Base-by-base conservation (phyloP, 2,888 invertebrate genomes). In the Notocelia uddmanniana region DNA sequence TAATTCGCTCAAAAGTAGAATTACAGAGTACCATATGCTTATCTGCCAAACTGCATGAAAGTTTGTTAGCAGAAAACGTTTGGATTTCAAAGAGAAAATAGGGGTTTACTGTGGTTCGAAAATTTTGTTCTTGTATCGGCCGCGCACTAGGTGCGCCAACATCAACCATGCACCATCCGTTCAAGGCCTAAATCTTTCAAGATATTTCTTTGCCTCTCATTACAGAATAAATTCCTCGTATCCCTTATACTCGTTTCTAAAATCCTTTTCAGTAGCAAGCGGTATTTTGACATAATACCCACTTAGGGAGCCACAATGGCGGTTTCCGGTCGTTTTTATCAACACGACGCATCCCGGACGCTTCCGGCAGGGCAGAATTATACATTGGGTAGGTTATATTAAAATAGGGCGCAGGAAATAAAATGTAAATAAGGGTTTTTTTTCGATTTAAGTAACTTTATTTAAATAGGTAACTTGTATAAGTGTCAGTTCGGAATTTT, bases 211-310 rank as follows among this genome's bases (percentile, higher is more conserved):
- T 15, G 45, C 45, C 13, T 41, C n/a, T n/a, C 8, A n/a, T 13
- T 45, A 13, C 45, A n/a, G 45, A 45, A n/a, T 41, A 5, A 13
- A 6, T 15, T 41, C 15, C 52, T 52, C 21, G 26, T 48, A 23
- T 23, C 9, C 21, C 1, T 45, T 45, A 31, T 31, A 31, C 6
- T 15, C 34, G 9, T 26, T 59, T 13, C 50, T 2, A 37, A 68
- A 41, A 37, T 31, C 50, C 19, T 54, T 69, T 60, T 41, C n/a
- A 54, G 41, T 69, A 62, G 23, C 41, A 45, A 41, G 54, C 54
- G 26, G 55, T 69, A 62, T 69, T 69, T 69, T 34, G 60, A 62
- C 69, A 60, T 60, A 69, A 69, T 69, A 62, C 54, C 69, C 60
- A 62, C 62, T 69, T 62, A 62, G 41, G 45, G 52, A n/a, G 31